Evolutionary conservation across 2,888 invertebrate genomes (phyloP).

Genomic region (Masnerella sp.): DNA sequence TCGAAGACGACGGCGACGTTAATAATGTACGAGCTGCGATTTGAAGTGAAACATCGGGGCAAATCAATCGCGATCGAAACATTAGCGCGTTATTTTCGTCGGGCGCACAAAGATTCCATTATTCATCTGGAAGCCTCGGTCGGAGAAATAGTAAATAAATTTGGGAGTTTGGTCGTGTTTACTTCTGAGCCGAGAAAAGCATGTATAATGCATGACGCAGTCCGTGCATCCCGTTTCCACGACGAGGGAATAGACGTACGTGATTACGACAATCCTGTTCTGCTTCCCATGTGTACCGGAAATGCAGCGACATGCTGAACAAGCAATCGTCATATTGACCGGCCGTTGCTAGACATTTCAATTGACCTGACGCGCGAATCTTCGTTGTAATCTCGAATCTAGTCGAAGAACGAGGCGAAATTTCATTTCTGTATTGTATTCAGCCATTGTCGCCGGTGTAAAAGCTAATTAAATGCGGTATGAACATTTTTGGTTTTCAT

Average conservation of each 20-base stretch:
- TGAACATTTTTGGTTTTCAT: too few relatives aligned
- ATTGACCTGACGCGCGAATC: slow-evolving; percentile 6
- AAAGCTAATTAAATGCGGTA: too few relatives aligned
- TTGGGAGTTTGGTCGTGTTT: slow-evolving; percentile 59
- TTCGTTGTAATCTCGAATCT: background rate
- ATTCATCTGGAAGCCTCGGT: slow-evolving; percentile 48
- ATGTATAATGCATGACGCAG: slow-evolving; percentile 59
- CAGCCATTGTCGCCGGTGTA: too few relatives aligned
- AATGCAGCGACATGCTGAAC: slow-evolving; percentile 52
- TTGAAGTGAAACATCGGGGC: slow-evolving; percentile 10
- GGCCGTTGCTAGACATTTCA: slow-evolving; percentile 32
- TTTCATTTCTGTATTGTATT: too few relatives aligned
- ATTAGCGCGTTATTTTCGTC: slow-evolving; percentile 30
- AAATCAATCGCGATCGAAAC: slow-evolving; percentile 41
- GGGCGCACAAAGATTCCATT: slow-evolving; percentile 51
- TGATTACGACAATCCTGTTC: slow-evolving; percentile 56
- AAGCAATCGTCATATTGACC: slow-evolving; percentile 52
- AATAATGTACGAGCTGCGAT: slow-evolving; percentile 1
- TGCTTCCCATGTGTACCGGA: slow-evolving; percentile 53
- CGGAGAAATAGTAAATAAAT: slow-evolving; percentile 58
- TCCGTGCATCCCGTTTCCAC: slow-evolving; percentile 56
- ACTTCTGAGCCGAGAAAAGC: slow-evolving; percentile 44
- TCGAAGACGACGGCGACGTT: too few relatives aligned
- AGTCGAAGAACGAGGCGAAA: too few relatives aligned
- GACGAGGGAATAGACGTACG: slow-evolving; percentile 52